Conservation (phyloP, 2,113 vertebrate genomes). For the Coracopsis vasa region DNA sequence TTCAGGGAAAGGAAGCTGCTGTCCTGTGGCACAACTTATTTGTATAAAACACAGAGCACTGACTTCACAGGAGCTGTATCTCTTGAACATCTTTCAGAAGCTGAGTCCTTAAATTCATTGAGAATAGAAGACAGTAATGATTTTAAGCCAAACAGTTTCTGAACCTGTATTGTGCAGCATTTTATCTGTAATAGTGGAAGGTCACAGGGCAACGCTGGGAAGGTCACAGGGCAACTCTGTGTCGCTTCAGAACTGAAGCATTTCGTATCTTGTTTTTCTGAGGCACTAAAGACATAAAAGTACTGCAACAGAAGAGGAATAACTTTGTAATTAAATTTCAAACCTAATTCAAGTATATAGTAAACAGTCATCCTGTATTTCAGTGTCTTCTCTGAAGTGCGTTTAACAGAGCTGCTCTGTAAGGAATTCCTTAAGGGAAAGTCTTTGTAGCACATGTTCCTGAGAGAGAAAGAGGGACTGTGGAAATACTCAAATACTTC, state of each 20-base stretch:
- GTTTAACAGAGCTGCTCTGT: neutral
- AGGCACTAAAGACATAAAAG: neutral
- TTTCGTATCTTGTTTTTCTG: neutral
- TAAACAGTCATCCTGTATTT: neutral
- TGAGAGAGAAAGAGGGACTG: neutral
- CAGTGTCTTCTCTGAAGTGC: neutral
- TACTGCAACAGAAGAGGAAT: neutral
- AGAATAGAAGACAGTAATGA: neutral
- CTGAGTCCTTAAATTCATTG: neutral
- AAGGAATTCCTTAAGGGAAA: neutral
- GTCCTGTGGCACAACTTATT: neutral
- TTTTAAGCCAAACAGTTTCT: neutral
- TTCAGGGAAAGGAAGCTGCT: neutral
- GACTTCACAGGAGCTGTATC: neutral
- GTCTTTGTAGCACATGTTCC: neutral
- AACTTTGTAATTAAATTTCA: neutral
- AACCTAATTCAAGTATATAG: neutral
- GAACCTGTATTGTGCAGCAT: neutral
- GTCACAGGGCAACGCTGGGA: neutral
- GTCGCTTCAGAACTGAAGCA: neutral
- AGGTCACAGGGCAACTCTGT: neutral
- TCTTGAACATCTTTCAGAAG: neutral
- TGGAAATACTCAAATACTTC: conserved; percentile 28
- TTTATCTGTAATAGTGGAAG: neutral
- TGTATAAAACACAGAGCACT: neutral